phyloP scores from a whole-genome alignment of 2,888 invertebrate genomes.

The Pseudoips prasinana region DNA sequence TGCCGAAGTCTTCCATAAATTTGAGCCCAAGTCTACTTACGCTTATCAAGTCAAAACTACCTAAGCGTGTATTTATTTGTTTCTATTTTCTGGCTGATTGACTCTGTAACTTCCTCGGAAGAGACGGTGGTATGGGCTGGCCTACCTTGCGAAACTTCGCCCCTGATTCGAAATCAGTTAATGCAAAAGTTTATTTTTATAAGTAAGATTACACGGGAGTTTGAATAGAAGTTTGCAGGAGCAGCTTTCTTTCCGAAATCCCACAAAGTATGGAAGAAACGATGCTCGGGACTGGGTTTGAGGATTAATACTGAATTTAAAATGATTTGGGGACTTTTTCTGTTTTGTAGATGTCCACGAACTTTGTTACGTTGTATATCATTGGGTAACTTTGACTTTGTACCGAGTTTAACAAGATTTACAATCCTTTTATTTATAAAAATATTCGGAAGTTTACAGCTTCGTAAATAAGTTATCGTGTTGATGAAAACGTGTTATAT shows the following conservation, averaged over 20 bases:
- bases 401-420: slow-evolving; percentile 43
- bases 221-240: slow-evolving; percentile 70
- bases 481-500: neutral
- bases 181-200: slow-evolving; percentile 83
- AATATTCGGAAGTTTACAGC: slow-evolving; percentile 11
- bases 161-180: slow-evolving; percentile 80
- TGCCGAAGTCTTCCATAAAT: slow-evolving; percentile 70
- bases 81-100: slow-evolving; percentile 77
- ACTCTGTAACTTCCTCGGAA: slow-evolving; percentile 60
- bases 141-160: slow-evolving; percentile 67
- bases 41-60: slow-evolving; percentile 78
- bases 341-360: slow-evolving; percentile 55
- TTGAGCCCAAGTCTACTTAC: slow-evolving; percentile 65
- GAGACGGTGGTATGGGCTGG: slow-evolving; percentile 55
- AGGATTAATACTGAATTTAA: slow-evolving; percentile 77
- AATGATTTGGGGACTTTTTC: slow-evolving; percentile 67
- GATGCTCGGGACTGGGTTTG: slow-evolving; percentile 61
- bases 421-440: slow-evolving; percentile 34
- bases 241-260: slow-evolving; percentile 76
- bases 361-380: slow-evolving; percentile 58
- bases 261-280: slow-evolving; percentile 71
- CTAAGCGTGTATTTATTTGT: slow-evolving; percentile 76
- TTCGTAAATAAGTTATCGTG: no score
- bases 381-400: slow-evolving; percentile 48
- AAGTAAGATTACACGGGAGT: slow-evolving; percentile 81